Base-by-base conservation (phyloP, 2,888 invertebrate species). In the Volucella inanis region DNA sequence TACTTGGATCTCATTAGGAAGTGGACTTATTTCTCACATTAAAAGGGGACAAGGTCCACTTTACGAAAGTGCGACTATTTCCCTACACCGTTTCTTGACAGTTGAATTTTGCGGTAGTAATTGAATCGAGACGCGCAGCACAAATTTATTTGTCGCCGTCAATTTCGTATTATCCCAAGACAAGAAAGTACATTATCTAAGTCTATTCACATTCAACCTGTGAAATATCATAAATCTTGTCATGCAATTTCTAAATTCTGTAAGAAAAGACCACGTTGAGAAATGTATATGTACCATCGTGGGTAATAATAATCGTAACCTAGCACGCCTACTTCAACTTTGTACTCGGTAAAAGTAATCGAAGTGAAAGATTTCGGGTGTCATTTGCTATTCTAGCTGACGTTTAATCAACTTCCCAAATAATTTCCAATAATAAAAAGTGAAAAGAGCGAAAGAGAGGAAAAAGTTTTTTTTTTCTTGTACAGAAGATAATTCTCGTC, bases 381-480 rank as follows among this genome's bases (percentile, higher is more conserved):
- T 70, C 68, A 68, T 80, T 80, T 43, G 80, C 68, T 64, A 43
- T 62, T 74, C 18, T 62, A 39, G 55, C 64, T 72, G 61, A 18
- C 68, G 61, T 77, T 64, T 49, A 52, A 52, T 57, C 71, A 47
- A 54, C 72, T 83, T 78, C 78, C 83, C 41, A 68, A 74, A 78
- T 68, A 74, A 78, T 68, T 74, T 75, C 75, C 67, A 78, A 78
- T 83, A 68, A 72, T 72, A 52, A 83, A n/a, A 83, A 83, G 67
- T 83, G 68, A 74, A 50, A 68, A 38, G 11, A 50, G 14, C 47
- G 61, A 59, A 61, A 31, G 52, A 38, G 54, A 76, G 50, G 15
- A 50, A 38, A 52, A 54, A 18, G n/a, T 10, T 39, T 8, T 39
- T 41, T 10, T 22, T 12, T 54, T 76, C 64, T 61, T 47, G 22